Percentiles rank a stretch among this genome's conserved stretches.
phyloP scores from a whole-genome alignment of 2,113 vertebrate species.

The Protobothrops flavoviridis region DNA sequence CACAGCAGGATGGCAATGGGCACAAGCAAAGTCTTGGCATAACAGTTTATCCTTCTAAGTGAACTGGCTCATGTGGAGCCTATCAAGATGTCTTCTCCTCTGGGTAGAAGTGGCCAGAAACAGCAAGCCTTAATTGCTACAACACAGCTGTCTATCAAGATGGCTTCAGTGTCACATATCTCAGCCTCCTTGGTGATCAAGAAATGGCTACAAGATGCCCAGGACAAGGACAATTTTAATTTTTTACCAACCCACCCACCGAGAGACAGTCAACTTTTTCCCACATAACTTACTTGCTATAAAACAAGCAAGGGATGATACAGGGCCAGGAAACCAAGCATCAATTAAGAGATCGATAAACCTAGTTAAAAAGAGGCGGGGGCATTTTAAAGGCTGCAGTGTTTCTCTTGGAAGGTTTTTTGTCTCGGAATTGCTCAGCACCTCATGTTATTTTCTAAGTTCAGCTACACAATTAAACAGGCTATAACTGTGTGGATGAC shows the following conservation, averaged over 20 bases:
- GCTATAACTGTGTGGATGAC: not conserved
- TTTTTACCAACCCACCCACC: not conserved
- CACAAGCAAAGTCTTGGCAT: constrained; percentile 7
- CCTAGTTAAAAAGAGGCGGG: not conserved
- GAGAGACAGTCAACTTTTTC: not conserved
- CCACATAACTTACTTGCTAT: not conserved
- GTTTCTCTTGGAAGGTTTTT: not conserved
- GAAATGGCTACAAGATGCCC: not conserved
- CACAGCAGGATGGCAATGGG: constrained; percentile 26
- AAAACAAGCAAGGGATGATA: not conserved
- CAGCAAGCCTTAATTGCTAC: constrained; percentile 12
- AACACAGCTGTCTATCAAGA: constrained; percentile 20
- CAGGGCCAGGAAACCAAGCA: not conserved
- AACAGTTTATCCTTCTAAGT: not conserved
- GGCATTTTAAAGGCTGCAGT: not conserved
- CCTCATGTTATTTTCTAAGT: not conserved
- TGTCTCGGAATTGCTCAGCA: not conserved
- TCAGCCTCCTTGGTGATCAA: not conserved
- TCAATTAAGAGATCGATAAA: not conserved
- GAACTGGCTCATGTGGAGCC: constrained; percentile 9
- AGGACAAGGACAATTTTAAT: not conserved
- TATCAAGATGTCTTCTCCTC: constrained; percentile 16
- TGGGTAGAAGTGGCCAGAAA: not conserved
- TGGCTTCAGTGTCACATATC: not conserved
- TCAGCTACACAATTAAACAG: not conserved